Evolutionary conservation across 1,140 invertebrate species (phyloP).

Genomic region (Bicyclus anynana): DNA sequence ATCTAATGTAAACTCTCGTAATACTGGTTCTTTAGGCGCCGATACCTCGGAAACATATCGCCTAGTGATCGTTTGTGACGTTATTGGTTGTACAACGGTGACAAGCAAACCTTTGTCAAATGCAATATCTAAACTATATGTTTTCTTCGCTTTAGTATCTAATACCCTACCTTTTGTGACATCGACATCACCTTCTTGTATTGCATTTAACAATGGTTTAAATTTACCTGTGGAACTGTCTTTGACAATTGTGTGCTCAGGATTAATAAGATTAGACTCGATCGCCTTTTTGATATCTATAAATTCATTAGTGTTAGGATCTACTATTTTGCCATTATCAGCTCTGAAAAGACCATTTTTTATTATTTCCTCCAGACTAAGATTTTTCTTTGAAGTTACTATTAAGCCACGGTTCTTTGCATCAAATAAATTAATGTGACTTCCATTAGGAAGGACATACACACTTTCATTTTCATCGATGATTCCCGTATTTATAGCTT

Average conservation of each 20-base stretch:
- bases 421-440: conserved; percentile 82
- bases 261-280: conserved; percentile 84
- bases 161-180: conserved; percentile 85
- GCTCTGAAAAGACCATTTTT: conserved; percentile 86
- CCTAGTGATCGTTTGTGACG: conserved; percentile 78
- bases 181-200: conserved; percentile 89
- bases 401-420: conserved; percentile 86
- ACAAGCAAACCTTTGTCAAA: conserved; percentile 85
- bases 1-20: conserved; percentile 85
- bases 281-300: conserved; percentile 86
- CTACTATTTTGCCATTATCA: conserved; percentile 87
- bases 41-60: conserved; percentile 68
- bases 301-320: conserved; percentile 84
- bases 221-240: conserved; percentile 85
- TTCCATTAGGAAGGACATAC: conserved; percentile 81
- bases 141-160: conserved; percentile 86
- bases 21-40: conserved; percentile 70
- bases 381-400: conserved; percentile 82
- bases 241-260: conserved; percentile 85
- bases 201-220: conserved; percentile 84
- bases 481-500: conserved; percentile 85
- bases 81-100: conserved; percentile 84
- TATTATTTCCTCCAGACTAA: conserved; percentile 88
- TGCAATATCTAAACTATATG: conserved; percentile 85
- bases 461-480: conserved; percentile 85